phyloP scores from a whole-genome alignment of 1,140 invertebrate genomes.

The Bombus terrestris region DNA sequence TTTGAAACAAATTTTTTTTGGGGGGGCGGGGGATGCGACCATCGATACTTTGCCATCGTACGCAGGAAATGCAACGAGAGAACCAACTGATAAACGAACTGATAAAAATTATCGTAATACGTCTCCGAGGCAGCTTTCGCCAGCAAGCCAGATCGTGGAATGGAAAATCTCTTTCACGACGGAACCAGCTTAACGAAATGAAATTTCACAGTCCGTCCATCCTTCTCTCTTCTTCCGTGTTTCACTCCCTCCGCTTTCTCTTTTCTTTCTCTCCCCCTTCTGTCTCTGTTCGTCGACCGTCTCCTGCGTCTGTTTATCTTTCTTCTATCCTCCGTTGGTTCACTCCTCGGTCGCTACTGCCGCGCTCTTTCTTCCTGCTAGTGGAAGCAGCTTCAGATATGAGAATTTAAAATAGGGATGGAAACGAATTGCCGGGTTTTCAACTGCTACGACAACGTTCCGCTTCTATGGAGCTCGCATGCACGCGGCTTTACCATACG shows the following conservation, averaged over 20 bases:
- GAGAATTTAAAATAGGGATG: constrained; percentile 59
- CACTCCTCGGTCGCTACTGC: not conserved
- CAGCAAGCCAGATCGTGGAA: constrained; percentile 32
- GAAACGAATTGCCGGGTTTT: constrained; percentile 53
- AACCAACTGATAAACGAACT: constrained; percentile 27
- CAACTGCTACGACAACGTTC: constrained; percentile 51
- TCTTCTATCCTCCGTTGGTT: not conserved
- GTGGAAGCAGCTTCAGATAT: constrained; percentile 25
- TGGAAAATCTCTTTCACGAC: constrained; percentile 54
- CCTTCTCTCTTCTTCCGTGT: not conserved
- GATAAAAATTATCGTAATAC: constrained; percentile 54
- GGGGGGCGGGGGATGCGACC: too few relatives aligned
- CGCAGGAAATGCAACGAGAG: not conserved
- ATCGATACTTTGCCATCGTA: too few relatives aligned
- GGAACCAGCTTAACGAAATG: constrained; percentile 65
- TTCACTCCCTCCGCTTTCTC: not conserved
- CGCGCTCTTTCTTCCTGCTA: constrained; percentile 6
- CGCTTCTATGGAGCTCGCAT: constrained; percentile 28
- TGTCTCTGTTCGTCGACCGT: constrained; percentile 8
- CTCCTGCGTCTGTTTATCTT: constrained; percentile 28
- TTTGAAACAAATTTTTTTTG: not conserved
- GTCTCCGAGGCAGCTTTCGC: constrained; percentile 33
- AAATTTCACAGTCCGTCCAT: constrained; percentile 52
- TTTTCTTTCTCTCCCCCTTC: not conserved
- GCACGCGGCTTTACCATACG: constrained; percentile 39